phyloP scores from a whole-genome alignment of 2,888 invertebrate species.

The Limenitis camilla region DNA sequence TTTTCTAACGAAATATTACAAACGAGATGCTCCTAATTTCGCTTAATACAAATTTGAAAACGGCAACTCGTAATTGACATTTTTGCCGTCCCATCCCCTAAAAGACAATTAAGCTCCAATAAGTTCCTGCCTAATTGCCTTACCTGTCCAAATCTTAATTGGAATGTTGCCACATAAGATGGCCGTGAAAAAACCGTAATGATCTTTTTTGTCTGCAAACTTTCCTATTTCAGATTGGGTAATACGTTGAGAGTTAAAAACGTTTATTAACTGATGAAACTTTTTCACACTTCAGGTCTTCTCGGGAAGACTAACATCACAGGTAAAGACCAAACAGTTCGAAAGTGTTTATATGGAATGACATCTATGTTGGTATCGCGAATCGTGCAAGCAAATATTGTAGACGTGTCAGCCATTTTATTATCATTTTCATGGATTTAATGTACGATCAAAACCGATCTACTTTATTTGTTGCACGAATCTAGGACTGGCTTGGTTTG shows the following conservation, averaged over 20 bases:
- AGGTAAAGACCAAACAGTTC: slow-evolving; percentile 60
- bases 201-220: slow-evolving; percentile 63
- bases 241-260: slow-evolving; percentile 48
- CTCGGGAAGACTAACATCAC: slow-evolving; percentile 76
- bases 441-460: slow-evolving; percentile 9
- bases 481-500: slow-evolving; percentile 55
- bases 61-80: slow-evolving; percentile 40
- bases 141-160: slow-evolving; percentile 51
- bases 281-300: slow-evolving; percentile 76
- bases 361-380: slow-evolving; percentile 42
- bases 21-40: slow-evolving; percentile 9
- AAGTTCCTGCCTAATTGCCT: slow-evolving; percentile 49
- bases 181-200: slow-evolving; percentile 42
- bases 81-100: slow-evolving; percentile 38
- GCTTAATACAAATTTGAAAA: slow-evolving; percentile 27
- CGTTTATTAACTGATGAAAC: slow-evolving; percentile 69
- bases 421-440: not conserved
- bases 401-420: slow-evolving; percentile 3
- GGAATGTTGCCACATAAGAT: slow-evolving; percentile 42
- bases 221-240: slow-evolving; percentile 73
- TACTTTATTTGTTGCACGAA: slow-evolving; percentile 45
- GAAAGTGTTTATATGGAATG: slow-evolving; percentile 63
- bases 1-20: not conserved
- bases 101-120: slow-evolving; percentile 46
- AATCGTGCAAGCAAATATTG: slow-evolving; percentile 27